These are phyloP conservation scores for Eilema griseolum DNA, from an alignment of 2,888 invertebrate species.

Conservation along the genomic window DNA sequence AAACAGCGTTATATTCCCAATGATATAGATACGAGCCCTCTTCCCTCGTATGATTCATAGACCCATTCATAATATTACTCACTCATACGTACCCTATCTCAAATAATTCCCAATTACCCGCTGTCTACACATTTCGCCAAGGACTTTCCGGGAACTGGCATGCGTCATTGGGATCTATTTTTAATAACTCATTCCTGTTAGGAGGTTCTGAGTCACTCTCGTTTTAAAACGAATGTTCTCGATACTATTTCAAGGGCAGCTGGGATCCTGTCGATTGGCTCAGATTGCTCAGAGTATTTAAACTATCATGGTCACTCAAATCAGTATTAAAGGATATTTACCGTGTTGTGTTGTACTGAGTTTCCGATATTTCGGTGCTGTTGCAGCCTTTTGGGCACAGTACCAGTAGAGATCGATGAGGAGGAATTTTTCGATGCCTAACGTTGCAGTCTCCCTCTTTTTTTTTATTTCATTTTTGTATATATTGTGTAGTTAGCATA, in stretches of 20 bases:
- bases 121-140: conserved; percentile 17
- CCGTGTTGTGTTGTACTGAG: no score
- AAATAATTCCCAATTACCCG: background rate
- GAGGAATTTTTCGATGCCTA: no score
- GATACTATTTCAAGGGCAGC: conserved; percentile 30
- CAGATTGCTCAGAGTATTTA: no score
- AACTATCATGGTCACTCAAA: no score
- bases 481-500: no score
- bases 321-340: no score
- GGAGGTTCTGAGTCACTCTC: conserved; percentile 34
- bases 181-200: conserved; percentile 37
- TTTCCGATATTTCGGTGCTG: no score
- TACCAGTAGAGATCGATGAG: no score
- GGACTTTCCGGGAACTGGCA: conserved; percentile 41
- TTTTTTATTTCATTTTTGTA: no score
- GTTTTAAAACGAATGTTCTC: conserved; percentile 30
- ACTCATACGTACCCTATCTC: background rate
- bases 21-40: background rate
- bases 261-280: background rate
- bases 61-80: background rate
- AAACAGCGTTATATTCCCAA: background rate
- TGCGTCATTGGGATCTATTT: conserved; percentile 39
- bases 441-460: no score
- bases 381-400: no score
- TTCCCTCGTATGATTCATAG: background rate